A percentile compares a stretch with the other conserved stretches of the same genome.
Evolutionary conservation across 2,888 invertebrate genomes (phyloP).

Genomic region (Amiota minor): DNA sequence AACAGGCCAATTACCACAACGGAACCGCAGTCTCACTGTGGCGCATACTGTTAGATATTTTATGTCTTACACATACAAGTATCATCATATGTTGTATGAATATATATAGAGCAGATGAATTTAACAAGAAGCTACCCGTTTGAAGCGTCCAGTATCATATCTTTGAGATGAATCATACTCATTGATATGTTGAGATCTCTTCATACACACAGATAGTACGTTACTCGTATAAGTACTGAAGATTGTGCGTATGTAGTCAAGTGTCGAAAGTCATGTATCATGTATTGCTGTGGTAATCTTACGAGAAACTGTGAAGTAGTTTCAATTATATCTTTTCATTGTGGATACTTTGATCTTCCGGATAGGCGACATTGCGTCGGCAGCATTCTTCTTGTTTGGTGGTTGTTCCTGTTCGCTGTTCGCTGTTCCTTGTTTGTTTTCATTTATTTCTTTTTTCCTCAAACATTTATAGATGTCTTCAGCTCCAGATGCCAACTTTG

Average conservation of each 20-base stretch:
- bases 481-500: constrained; percentile 21
- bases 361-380: constrained; percentile 27
- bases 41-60: too few relatives aligned
- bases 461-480: too few relatives aligned
- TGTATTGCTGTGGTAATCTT: constrained; percentile 30
- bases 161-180: constrained; percentile 32
- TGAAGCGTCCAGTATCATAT: constrained; percentile 41
- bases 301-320: constrained; percentile 67
- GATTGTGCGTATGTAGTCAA: constrained; percentile 21
- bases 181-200: constrained; percentile 26
- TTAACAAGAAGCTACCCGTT: constrained; percentile 44
- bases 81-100: neutral
- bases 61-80: neutral
- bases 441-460: neutral
- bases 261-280: neutral
- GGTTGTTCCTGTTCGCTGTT: neutral
- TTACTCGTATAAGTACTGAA: constrained; percentile 21
- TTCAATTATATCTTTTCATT: constrained; percentile 64
- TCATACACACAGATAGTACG: neutral
- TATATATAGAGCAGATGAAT: constrained; percentile 37
- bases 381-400: neutral
- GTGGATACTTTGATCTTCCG: constrained; percentile 66
- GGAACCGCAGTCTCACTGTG: constrained; percentile 25
- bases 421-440: neutral
- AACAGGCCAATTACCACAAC: constrained; percentile 59